Percentiles rank a stretch among this genome's conserved stretches.
Conservation (phyloP, 2,113 vertebrate species). For the Bambusicola thoracicus region DNA sequence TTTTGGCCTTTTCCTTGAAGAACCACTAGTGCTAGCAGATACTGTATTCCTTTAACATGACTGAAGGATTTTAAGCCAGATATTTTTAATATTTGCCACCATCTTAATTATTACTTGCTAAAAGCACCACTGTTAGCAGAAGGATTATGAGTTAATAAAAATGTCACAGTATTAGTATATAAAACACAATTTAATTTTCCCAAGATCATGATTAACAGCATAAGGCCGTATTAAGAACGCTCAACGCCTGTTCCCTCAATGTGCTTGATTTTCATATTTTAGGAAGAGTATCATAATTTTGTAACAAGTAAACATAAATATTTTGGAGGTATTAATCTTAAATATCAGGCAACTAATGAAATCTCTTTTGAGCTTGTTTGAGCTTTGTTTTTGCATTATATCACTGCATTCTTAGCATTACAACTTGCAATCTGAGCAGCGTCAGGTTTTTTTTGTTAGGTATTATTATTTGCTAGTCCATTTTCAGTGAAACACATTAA, state of each 20-base stretch:
- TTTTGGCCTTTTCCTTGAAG: background rate
- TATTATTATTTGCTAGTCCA: background rate
- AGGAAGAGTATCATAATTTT: background rate
- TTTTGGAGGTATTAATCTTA: background rate
- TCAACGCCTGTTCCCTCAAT: conserved; percentile 40
- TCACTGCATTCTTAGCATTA: background rate
- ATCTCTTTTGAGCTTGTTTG: background rate
- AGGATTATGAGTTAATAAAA: conserved; percentile 81
- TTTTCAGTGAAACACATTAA: background rate
- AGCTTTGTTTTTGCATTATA: background rate
- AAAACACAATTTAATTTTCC: conserved; percentile 77
- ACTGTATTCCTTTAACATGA: conserved; percentile 38
- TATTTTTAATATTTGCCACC: conserved; percentile 71
- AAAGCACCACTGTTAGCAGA: conserved; percentile 65
- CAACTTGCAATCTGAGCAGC: background rate
- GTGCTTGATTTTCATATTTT: conserved; percentile 60
- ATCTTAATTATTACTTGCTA: conserved; percentile 75
- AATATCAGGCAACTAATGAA: background rate
- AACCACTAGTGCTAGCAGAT: background rate
- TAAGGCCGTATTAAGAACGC: conserved; percentile 64
- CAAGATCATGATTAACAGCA: conserved; percentile 72
- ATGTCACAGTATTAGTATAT: conserved; percentile 71
- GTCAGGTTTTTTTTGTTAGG: background rate
- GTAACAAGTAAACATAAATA: conserved; percentile 9
- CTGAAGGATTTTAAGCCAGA: conserved; percentile 69